Base-by-base conservation (phyloP, 2,113 vertebrate species). In the Brachirus orientalis region DNA sequence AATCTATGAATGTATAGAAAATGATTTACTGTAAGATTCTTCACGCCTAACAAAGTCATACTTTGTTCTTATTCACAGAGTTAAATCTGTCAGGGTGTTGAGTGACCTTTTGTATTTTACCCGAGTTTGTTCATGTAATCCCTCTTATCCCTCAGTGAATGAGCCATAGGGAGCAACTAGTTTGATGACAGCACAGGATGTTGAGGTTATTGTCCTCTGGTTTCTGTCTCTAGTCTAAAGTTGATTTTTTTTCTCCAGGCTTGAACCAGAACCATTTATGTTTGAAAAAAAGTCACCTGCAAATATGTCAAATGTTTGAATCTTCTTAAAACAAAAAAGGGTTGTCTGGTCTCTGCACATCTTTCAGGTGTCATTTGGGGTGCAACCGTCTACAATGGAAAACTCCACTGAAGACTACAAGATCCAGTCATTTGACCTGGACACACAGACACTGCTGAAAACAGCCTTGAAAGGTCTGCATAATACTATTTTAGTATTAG, bases 371-470 rank as follows among this genome's bases (percentile, higher is more conserved):
- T 55, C 1, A 40, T 44, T 62, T 69, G 8, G 44, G 47, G 13
- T 69, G 36, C 41, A n/a, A 20, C 9, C n/a, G 35, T 18, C 33
- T 38, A 71, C 40, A 79, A 99, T 99, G 98, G 96, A 95, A 41
- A 95, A 95, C 71, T 85, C 93, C 0, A 55, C 88, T 7, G 96
- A 98, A 18, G 97, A 98, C 51, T 98, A 96, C 85, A 96, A 86
- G 92, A 98, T 99, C 86, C 95, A 98, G 88, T 95, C 94, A 0
- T 97, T 99, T 1, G 96, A 99, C 70, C 76, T 84, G 0, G 95
- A 97, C 68, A 96, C 94, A 0, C 98, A 99, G 90, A 92, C 93
- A 69, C 89, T 99, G 79, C 91, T 99, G 82, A 98, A 98, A 92
- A 98, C 95, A 6, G 97, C 97, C 3, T 89, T 99, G 77, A 99